Evolutionary conservation across 2,113 vertebrate species (phyloP), one percentile per base, ranked within the genome.

Genomic region (Tursiops truncatus): DNA sequence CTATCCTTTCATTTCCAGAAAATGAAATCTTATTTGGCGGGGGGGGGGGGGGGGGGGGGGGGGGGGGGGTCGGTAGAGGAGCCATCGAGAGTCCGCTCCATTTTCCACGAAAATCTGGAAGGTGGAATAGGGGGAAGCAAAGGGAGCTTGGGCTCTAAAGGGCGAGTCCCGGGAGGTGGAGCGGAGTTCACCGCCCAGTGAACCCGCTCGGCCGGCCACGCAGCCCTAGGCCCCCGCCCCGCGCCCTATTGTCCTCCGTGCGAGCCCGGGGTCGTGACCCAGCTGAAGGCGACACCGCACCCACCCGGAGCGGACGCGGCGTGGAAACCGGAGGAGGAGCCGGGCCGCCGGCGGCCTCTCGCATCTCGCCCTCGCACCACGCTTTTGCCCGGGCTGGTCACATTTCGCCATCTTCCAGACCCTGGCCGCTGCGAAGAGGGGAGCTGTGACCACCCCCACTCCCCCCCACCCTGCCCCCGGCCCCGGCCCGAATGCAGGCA

Each of bases 181-280:
- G 44, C 15, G 1, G 89, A 93, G 89, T 90, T 96, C 96, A 97
- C 95, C 25, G 47, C 9, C 2, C 58, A 47, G 63, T 77, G 96
- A 98, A 96, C 91, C 79, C 23, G 25, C 89, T 21, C 4, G 2
- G 68, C 93, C 1, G 14, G 77, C 76, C 70, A 21, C 50, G 50
- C 50, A 92, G 81, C 94, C 92, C 2, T 5, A 71, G 0, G 60
- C 94, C 74, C 91, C 68, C 18, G 36, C 79, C 96, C 98, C 33
- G 91, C 5, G 63, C 93, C 88, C 97, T 95, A 98, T 98, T 98
- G 98, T 98, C 97, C 87, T 5, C 28, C 21, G 50, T 93, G 94
- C 33, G 18, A 76, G 97, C 93, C 86, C 8, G 56, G 97, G 98
- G 98, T 99, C 98, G 77, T 98, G 98, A 98, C 98, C 98, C 89